Percentiles rank a stretch among this genome's conserved stretches.
These are phyloP conservation scores for Platycercus adscitus DNA, from an alignment of 2,113 vertebrate genomes.

Conservation along the genomic window DNA sequence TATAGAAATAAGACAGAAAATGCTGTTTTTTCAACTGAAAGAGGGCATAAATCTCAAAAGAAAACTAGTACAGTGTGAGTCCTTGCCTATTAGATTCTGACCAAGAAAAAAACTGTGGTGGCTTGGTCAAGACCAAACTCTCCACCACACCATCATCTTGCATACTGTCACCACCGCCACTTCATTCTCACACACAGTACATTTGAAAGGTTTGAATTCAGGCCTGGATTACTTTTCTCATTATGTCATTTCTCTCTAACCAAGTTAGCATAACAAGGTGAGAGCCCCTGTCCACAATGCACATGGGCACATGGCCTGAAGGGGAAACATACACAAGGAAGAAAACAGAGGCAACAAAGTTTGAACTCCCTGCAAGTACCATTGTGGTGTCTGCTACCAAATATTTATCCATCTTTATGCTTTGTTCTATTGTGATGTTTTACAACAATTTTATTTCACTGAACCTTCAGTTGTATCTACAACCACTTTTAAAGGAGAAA, in stretches of 20 bases:
- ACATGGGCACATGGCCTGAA: neutral
- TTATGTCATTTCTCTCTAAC: neutral
- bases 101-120: neutral
- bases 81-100: neutral
- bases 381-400: neutral
- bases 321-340: neutral
- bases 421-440: neutral
- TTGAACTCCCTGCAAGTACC: neutral
- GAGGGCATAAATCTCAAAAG: neutral
- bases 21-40: neutral
- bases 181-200: neutral
- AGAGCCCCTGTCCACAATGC: neutral
- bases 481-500: neutral
- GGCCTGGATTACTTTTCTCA: neutral
- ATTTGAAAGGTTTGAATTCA: neutral
- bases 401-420: neutral
- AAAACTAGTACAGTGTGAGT: neutral
- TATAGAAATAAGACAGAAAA: neutral
- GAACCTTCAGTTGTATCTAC: neutral
- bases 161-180: neutral
- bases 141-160: neutral
- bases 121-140: neutral
- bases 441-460: neutral
- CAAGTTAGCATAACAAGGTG: neutral
- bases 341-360: neutral